Conservation (phyloP, 2,113 vertebrate species). For the Antennarius striatus region DNA sequence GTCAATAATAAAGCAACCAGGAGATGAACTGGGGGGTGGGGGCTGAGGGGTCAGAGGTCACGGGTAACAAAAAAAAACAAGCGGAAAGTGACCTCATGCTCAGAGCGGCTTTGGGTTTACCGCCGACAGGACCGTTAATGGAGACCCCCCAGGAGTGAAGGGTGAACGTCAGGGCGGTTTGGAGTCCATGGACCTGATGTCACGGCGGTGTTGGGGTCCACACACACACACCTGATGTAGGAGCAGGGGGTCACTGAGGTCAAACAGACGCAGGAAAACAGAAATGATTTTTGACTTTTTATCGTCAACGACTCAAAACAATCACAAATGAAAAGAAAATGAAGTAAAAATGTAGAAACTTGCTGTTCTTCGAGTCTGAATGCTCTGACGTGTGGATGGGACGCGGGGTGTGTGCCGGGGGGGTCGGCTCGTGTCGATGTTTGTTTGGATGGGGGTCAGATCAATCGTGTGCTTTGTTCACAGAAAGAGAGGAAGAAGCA, state of each 20-base stretch:
- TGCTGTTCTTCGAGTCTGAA: too few relatives aligned
- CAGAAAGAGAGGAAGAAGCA: constrained; percentile 51
- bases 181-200: too few relatives aligned
- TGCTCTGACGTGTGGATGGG: constrained; percentile 46
- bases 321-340: too few relatives aligned
- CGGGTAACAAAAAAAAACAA: constrained; percentile 63
- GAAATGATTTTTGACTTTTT: too few relatives aligned
- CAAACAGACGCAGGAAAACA: too few relatives aligned
- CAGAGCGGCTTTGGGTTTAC: constrained; percentile 24
- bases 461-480: constrained; percentile 64
- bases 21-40: constrained; percentile 35
- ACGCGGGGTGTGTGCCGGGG: constrained; percentile 54
- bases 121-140: constrained; percentile 12
- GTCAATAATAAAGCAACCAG: constrained; percentile 75
- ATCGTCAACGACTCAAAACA: too few relatives aligned
- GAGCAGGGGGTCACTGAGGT: too few relatives aligned
- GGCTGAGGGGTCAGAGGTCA: constrained; percentile 47
- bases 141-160: constrained; percentile 35
- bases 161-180: constrained; percentile 10
- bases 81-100: constrained; percentile 70
- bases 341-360: too few relatives aligned
- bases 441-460: constrained; percentile 68
- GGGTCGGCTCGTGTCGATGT: constrained; percentile 8
- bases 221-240: too few relatives aligned
- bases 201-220: too few relatives aligned